Percentiles rank a stretch among this genome's conserved stretches.
Conservation (phyloP, 1,140 invertebrate genomes). For the Lerema accius region DNA sequence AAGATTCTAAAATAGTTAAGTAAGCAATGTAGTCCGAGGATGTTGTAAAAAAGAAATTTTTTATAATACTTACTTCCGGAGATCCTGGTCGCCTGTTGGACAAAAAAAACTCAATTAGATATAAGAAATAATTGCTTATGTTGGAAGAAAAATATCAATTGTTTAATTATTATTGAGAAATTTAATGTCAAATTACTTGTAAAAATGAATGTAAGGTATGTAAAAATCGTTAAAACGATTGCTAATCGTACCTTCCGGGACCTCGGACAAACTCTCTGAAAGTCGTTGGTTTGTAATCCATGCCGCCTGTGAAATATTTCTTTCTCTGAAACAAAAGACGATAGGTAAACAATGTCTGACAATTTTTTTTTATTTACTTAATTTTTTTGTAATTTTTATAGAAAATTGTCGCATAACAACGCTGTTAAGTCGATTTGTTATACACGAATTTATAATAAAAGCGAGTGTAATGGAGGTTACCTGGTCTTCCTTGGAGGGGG, state of each 20-base stretch:
- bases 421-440: constrained; percentile 45
- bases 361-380: no score
- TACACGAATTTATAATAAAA: no score
- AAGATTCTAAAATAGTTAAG: no score
- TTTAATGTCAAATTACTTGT: background rate
- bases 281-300: constrained; percentile 61
- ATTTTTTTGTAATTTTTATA: no score
- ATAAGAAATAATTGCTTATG: no score
- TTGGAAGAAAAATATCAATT: no score
- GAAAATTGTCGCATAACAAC: no score
- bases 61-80: constrained; percentile 32
- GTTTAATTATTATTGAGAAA: background rate
- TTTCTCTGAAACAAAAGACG: constrained; percentile 52
- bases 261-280: constrained; percentile 67
- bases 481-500: no score
- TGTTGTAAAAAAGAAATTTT: no score
- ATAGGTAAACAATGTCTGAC: background rate
- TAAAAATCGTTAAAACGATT: background rate
- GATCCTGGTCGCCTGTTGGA: constrained; percentile 37
- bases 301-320: constrained; percentile 57
- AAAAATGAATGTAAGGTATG: no score
- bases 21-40: no score
- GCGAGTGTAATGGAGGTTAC: no score
- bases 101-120: constrained; percentile 19
- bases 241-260: constrained; percentile 49